phyloP scores from a whole-genome alignment of 2,888 invertebrate species.

The Teinopalpus imperialis region DNA sequence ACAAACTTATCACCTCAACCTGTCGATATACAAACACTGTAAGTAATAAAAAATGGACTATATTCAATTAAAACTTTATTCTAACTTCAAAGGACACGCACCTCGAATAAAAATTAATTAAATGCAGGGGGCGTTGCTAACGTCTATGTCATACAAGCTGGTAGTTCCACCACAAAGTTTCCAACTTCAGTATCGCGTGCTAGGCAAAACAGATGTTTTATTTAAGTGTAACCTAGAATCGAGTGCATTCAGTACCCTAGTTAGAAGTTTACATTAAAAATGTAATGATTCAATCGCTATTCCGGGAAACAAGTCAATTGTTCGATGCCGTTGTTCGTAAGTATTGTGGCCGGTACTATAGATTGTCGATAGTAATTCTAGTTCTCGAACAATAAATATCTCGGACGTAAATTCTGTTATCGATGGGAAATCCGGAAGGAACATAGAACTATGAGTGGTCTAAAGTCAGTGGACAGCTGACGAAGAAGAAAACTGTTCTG shows the following conservation, averaged over 20 bases:
- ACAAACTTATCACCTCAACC: too few relatives aligned
- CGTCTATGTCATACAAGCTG: constrained; percentile 7
- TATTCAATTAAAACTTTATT: constrained; percentile 9
- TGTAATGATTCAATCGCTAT: constrained; percentile 62
- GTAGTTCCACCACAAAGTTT: constrained; percentile 1
- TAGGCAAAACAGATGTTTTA: constrained; percentile 45
- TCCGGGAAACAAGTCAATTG: constrained; percentile 63
- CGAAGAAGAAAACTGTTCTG: too few relatives aligned
- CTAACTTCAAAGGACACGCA: constrained; percentile 5
- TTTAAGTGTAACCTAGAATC: constrained; percentile 38
- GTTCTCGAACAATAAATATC: too few relatives aligned
- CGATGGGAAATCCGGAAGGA: too few relatives aligned
- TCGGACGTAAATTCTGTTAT: too few relatives aligned
- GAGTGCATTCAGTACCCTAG: constrained; percentile 31
- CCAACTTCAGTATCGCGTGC: constrained; percentile 41
- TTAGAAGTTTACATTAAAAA: constrained; percentile 55
- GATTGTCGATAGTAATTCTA: constrained; percentile 2
- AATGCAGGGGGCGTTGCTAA: neutral
- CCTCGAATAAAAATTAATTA: constrained; percentile 14
- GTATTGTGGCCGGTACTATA: constrained; percentile 8
- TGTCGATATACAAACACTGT: neutral
- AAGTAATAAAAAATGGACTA: neutral
- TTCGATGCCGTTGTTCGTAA: constrained; percentile 28
- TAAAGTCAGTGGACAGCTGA: too few relatives aligned
- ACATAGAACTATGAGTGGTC: too few relatives aligned